Base-by-base conservation (phyloP, 1,140 invertebrate species). In the Tyrophagus putrescentiae region DNA sequence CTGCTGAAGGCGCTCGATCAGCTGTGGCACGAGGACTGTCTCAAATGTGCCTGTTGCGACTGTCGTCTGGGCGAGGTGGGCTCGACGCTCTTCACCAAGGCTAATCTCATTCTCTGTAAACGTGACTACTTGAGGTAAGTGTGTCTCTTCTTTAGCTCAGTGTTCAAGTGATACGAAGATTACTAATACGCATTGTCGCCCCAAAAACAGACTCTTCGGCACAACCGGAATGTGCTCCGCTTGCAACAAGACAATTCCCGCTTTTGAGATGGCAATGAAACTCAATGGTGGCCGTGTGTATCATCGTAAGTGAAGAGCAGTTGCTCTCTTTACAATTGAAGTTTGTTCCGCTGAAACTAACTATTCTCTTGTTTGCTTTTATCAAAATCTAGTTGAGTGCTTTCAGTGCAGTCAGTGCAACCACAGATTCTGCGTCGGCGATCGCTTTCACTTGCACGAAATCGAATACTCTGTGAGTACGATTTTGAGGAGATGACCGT, bases 261-360 rank as follows among this genome's bases (percentile, higher is more conserved):
- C 89, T 42, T 94, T 93, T 75, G 90, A 95, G 76, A 91, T 94
- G 87, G 91, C 94, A 62, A 94, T 95, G 91, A 79, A 87, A 72
- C 90, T 88, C 18, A 84, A 87, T 72, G 84, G 82, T 66, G 92
- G 93, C 74, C 89, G 93, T 54, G 94, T 94, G 73, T 90, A 94
- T 76, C 78, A 57, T 27, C 36, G 56, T 57, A n/a, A 57, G 56
- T 57, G n/a, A 1, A 1, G 27, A 32, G 21, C n/a, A 6, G 21
- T n/a, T 23, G 6, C 6, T 48, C 28, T 5, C 3, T 50, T 50
- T 11, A 16, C 45, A 16, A 50, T 1, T 16, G 21, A 31, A 39
- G 13, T 39, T 39, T 39, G 36, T 39, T 39, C 16, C 31, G 36
- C 21, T 11, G 23, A 31, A 21, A 54, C 27, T 33, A 54, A 54